Evolutionary conservation across 35 echinoderm and acorn worm species (phyloP).

Genomic region (Lytechinus pictus): DNA sequence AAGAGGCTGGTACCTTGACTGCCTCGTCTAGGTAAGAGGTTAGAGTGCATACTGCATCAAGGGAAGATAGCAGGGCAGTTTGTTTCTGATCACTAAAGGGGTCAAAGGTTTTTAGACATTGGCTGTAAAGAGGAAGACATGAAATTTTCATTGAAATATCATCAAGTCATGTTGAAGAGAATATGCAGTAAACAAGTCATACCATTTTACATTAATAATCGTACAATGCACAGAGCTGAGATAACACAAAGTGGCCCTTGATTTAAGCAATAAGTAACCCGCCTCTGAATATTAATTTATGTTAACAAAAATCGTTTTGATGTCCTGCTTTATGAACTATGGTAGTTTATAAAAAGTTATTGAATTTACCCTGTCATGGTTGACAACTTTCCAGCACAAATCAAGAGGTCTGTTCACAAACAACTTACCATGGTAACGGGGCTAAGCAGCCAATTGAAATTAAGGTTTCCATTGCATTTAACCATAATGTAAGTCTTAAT

Average conservation of each 20-base stretch:
- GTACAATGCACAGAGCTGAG: neutral
- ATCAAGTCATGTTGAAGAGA: no score
- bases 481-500: no score
- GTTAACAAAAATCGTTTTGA: no score
- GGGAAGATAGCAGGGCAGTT: conserved; percentile 56
- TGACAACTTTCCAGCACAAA: no score
- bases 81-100: conserved; percentile 84
- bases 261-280: neutral
- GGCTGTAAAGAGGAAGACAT: conserved; percentile 57
- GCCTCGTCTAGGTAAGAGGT: conserved; percentile 55
- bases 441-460: no score
- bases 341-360: no score
- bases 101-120: conserved; percentile 82
- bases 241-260: neutral
- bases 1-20: neutral
- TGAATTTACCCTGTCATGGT: no score
- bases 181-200: neutral
- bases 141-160: neutral
- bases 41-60: conserved; percentile 63
- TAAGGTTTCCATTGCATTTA: no score
- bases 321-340: no score
- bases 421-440: no score
- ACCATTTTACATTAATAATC: neutral
- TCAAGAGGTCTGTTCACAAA: no score
- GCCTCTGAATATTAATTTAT: no score